Evolutionary conservation across 1,140 invertebrate genomes (phyloP), one percentile per base, ranked within the genome.

Genomic region (Camponotus pennsylvanicus): DNA sequence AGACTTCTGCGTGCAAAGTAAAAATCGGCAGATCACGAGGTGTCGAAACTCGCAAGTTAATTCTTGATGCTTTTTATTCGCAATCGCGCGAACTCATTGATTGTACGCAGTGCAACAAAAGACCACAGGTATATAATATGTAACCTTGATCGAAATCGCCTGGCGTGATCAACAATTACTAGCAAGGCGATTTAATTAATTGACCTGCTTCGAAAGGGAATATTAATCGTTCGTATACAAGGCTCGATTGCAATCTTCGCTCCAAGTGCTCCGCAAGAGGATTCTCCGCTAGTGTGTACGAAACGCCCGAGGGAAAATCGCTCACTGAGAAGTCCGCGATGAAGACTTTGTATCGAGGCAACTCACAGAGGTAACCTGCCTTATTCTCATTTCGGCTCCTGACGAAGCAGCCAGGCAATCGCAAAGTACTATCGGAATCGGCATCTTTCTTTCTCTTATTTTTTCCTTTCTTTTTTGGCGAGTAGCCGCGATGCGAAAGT

Each of bases 171-270:
- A 91, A 86, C 79, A 52, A 21, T 78, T 49, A 69, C 87, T 37
- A 70, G 78, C 69, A 70, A 40, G 75, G 27, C 40, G 61, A 57
- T 42, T 86, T 89, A 88, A 91, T 92, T 92, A 89, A 90, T 91
- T 73, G 85, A 66, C 67, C 75, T 61, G 49, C 52, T 34, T 70
- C 70, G 64, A 77, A 67, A 59, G 70, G 80, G 90, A 90, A 90
- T 90, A 91, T 91, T 91, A 91, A 91, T 90, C 76, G 69, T 52
- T 61, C 64, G 61, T 86, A 66, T 37, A 59, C 63, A 32, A 55
- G 52, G 42, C 70, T 34, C 71, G 89, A 84, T 90, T 84, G 59
- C 49, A 40, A 90, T 90, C 88, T 86, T 52, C 57, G 15, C 45
- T 40, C 86, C 2, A 42, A 34, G 61, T 18, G 80, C 32, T 83